A percentile compares a stretch with the other conserved stretches of the same genome.
phyloP scores from a whole-genome alignment of 2,888 invertebrate genomes.

The Zele albiditarsus region DNA sequence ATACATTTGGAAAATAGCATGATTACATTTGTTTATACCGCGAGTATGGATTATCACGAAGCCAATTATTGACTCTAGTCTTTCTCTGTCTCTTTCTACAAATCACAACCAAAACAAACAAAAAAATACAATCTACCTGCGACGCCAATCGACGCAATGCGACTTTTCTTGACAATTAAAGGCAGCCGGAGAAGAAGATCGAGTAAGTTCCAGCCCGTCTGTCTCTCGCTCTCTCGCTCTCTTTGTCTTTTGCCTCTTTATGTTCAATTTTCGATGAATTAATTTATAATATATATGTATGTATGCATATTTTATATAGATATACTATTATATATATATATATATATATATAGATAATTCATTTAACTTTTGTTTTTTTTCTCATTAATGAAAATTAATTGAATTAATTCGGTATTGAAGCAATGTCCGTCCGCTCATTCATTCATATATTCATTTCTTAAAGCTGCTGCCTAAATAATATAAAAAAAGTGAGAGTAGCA shows the following conservation, averaged over 20 bases:
- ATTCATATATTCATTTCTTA: slow-evolving; percentile 30
- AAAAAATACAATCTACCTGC: slow-evolving; percentile 42
- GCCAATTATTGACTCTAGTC: slow-evolving; percentile 72
- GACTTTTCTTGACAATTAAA: slow-evolving; percentile 65
- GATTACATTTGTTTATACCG: slow-evolving; percentile 2
- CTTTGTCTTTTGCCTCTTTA: slow-evolving; percentile 57
- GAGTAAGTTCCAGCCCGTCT: slow-evolving; percentile 76
- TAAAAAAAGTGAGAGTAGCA: slow-evolving; percentile 12
- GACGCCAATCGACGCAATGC: slow-evolving; percentile 64
- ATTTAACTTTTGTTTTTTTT: slow-evolving; percentile 29
- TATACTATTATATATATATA: slow-evolving; percentile 13
- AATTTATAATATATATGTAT: slow-evolving; percentile 25
- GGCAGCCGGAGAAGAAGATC: slow-evolving; percentile 81
- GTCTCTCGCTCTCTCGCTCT: slow-evolving; percentile 51
- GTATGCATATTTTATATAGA: neutral
- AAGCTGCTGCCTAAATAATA: slow-evolving; percentile 45
- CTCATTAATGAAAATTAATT: slow-evolving; percentile 33
- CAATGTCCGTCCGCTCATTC: slow-evolving; percentile 59
- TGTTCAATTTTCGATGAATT: slow-evolving; percentile 47
- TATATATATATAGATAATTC: slow-evolving; percentile 10
- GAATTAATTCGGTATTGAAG: slow-evolving; percentile 47
- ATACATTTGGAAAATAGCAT: neutral
- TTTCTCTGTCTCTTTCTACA: slow-evolving; percentile 64
- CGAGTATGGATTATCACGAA: slow-evolving; percentile 54
- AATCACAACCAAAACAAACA: slow-evolving; percentile 62